phyloP scores from a whole-genome alignment of 2,888 invertebrate genomes.

The Epirrita christyi region DNA sequence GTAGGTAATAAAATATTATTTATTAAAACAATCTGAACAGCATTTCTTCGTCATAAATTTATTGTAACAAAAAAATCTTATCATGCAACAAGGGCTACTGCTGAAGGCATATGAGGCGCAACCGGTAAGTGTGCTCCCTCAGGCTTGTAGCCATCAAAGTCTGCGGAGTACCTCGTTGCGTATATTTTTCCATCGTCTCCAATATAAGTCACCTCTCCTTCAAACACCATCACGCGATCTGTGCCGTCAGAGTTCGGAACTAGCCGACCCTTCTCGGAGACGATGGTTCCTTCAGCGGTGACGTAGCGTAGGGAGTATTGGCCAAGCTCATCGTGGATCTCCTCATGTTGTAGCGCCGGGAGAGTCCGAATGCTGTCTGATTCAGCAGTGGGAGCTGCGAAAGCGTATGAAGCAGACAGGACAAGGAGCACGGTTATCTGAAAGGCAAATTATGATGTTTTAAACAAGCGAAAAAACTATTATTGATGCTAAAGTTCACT shows the following conservation, averaged over 20 bases:
- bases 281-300: slow-evolving; percentile 58
- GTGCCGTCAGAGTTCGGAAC: slow-evolving; percentile 48
- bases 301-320: slow-evolving; percentile 58
- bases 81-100: neutral
- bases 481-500: too few species aligned
- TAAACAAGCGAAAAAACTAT: neutral
- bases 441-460: neutral
- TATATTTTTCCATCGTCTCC: slow-evolving; percentile 51
- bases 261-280: slow-evolving; percentile 51
- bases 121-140: slow-evolving; percentile 42
- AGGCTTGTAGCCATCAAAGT: slow-evolving; percentile 46
- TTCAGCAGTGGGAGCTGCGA: slow-evolving; percentile 25
- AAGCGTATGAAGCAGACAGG: slow-evolving; percentile 19
- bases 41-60: too few species aligned
- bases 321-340: slow-evolving; percentile 55
- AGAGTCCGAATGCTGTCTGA: slow-evolving; percentile 26
- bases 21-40: neutral
- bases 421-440: slow-evolving; percentile 26
- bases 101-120: neutral
- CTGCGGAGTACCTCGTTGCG: slow-evolving; percentile 49
- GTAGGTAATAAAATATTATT: neutral
- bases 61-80: neutral
- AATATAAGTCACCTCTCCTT: slow-evolving; percentile 53
- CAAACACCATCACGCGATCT: slow-evolving; percentile 48
- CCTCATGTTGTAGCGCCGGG: slow-evolving; percentile 56